Evolutionary conservation across 2,113 vertebrate genomes (phyloP), one percentile per base, ranked within the genome.

Genomic region (Dipodomys ordii): DNA sequence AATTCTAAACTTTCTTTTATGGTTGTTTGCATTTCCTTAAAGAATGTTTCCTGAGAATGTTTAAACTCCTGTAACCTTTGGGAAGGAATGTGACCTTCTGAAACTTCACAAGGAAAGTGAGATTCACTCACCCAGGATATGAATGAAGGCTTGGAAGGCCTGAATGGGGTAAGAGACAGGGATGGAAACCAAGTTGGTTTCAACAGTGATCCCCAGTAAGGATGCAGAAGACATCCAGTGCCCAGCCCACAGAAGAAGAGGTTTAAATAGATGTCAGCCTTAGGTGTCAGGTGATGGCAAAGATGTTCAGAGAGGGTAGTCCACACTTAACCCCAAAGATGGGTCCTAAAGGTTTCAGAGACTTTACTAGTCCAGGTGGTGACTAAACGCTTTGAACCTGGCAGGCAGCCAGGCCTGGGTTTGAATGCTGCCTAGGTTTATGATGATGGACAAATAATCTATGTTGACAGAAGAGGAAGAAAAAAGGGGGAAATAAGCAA

Each of bases 251-350:
- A 32, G 32, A 49, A 69, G 22, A 23, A 22, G 6, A 5, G n/a
- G 13, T 27, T 71, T 85, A 68, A 60, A 62, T 1, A 28, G 49
- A 65, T 3, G 11, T 62, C 71, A 7, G 1, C 3, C 2, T 25
- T 18, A 10, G 27, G 39, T 3, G 13, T 27, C 19, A 12, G 20
- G 18, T 2, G 7, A 28, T 13, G 6, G 10, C 5, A 22, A 28
- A 49, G 32, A 35, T 57, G 28, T 19, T 62, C 15, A 7, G 44
- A 49, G 49, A 84, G 49, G 1, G 2, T 0, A 25, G 23, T 13
- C 64, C 32, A 4, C 1, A 3, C 0, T 2, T 2, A 77, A 46
- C 3, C 1, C 2, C 1, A 2, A 4, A 76, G 32, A 28, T 67
- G 16, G 6, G 1, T 22, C 12, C 11, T 15, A 5, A 7, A 69